Evolutionary conservation across 2,888 invertebrate species (phyloP).

Genomic region (Griposia aprilina): DNA sequence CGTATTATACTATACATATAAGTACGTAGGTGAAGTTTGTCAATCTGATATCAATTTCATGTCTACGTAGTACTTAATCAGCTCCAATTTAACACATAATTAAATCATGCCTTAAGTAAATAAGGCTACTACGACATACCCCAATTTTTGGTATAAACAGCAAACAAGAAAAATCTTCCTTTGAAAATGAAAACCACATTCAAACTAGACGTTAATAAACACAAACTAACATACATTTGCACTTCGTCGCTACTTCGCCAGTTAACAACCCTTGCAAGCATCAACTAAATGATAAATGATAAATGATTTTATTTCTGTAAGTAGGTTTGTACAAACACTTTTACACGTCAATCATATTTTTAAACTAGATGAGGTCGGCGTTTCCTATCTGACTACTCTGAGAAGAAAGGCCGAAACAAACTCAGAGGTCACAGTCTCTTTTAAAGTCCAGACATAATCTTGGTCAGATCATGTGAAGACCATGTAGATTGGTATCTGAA

Average conservation of each 20-base stretch:
- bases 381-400: no score
- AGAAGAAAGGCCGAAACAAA: no score
- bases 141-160: no score
- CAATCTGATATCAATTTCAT: neutral
- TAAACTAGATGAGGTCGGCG: no score
- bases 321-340: no score
- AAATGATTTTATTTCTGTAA: no score
- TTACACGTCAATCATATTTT: no score
- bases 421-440: no score
- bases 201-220: slow-evolving; percentile 17
- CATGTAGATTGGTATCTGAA: no score
- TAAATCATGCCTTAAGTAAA: neutral
- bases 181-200: slow-evolving; percentile 29
- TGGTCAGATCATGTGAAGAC: no score
- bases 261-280: slow-evolving; percentile 24
- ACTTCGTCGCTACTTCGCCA: slow-evolving; percentile 21
- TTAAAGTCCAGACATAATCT: no score
- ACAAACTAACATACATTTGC: slow-evolving; percentile 51
- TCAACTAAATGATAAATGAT: slow-evolving; percentile 50
- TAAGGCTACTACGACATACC: neutral
- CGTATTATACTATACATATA: neutral
- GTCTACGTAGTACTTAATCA: neutral
- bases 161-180: neutral
- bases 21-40: neutral
- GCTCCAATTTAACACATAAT: neutral